A percentile compares a stretch with the other conserved stretches of the same genome.
Conservation (phyloP, 2,113 vertebrate genomes). For the Progne subis region DNA sequence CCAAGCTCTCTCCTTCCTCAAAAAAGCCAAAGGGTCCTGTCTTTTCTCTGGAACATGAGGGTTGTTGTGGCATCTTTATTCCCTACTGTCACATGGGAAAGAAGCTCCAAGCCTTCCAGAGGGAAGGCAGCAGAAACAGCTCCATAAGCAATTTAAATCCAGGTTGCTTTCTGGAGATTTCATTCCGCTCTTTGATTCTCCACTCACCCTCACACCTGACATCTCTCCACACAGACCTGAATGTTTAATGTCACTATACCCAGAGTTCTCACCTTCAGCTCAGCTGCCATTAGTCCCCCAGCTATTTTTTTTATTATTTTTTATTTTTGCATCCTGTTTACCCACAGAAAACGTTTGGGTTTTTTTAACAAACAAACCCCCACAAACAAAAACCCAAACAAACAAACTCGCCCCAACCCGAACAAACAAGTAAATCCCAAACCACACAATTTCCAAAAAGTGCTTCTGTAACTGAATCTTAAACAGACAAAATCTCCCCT, state of each 20-base stretch:
- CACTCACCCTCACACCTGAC: background rate
- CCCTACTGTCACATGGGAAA: background rate
- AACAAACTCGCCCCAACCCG: background rate
- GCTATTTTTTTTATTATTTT: too few species aligned
- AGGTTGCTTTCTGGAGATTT: background rate
- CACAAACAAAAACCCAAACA: background rate
- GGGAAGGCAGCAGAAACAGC: background rate
- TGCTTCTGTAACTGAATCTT: background rate
- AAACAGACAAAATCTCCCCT: background rate
- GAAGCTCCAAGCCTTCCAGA: background rate
- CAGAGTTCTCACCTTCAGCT: background rate
- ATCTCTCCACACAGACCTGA: background rate
- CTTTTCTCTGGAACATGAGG: background rate
- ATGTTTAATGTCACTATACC: background rate
- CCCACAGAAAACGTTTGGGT: rapidly evolving
- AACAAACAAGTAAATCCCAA: background rate
- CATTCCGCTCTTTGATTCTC: background rate
- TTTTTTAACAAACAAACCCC: background rate
- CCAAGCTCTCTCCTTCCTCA: background rate
- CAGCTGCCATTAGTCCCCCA: background rate
- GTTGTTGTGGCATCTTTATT: conserved; percentile 20
- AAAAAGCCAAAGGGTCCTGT: background rate
- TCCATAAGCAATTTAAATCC: background rate
- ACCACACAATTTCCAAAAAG: background rate
- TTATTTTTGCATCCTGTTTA: background rate